phyloP scores from a whole-genome alignment of 2,113 vertebrate genomes.

The Gobio gobio region DNA sequence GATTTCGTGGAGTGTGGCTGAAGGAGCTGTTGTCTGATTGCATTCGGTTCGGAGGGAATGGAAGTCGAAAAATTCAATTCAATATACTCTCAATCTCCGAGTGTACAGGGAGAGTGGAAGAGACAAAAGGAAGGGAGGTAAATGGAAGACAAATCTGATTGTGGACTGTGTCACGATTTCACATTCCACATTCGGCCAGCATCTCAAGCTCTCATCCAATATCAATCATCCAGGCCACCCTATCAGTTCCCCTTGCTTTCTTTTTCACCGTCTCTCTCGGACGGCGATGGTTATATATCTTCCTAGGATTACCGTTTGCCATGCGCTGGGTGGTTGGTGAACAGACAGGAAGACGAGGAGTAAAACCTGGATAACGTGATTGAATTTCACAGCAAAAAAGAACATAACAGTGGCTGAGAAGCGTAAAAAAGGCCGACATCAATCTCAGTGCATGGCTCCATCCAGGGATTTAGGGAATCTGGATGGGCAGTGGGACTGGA shows the following conservation, averaged over 20 bases:
- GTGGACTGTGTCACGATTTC: slow-evolving; percentile 49
- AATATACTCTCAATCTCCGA: slow-evolving; percentile 45
- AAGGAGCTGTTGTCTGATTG: slow-evolving; percentile 31
- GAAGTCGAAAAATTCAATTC: slow-evolving; percentile 56
- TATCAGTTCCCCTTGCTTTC: slow-evolving; percentile 51
- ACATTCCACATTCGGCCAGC: slow-evolving; percentile 33
- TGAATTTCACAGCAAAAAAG: slow-evolving; percentile 72
- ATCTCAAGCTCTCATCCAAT: slow-evolving; percentile 50
- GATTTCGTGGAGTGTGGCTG: slow-evolving; percentile 27
- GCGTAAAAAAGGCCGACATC: slow-evolving; percentile 66
- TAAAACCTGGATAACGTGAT: slow-evolving; percentile 67
- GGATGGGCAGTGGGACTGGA: not conserved
- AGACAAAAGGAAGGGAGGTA: slow-evolving; percentile 38
- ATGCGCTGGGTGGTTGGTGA: slow-evolving; percentile 21
- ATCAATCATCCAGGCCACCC: slow-evolving; percentile 59
- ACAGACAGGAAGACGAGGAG: slow-evolving; percentile 52
- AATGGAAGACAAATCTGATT: slow-evolving; percentile 58
- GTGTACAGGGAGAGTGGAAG: not conserved
- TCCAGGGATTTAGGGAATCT: slow-evolving; percentile 24
- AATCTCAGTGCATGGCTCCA: slow-evolving; percentile 47
- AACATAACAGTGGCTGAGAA: slow-evolving; percentile 64
- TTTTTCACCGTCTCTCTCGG: slow-evolving; percentile 48
- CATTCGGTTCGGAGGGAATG: slow-evolving; percentile 16
- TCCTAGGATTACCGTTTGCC: slow-evolving; percentile 60
- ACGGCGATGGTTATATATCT: slow-evolving; percentile 56